A percentile compares a stretch with the other conserved stretches of the same genome.
Evolutionary conservation across 2,888 invertebrate species (phyloP).

Genomic region (Oligia strigilis): DNA sequence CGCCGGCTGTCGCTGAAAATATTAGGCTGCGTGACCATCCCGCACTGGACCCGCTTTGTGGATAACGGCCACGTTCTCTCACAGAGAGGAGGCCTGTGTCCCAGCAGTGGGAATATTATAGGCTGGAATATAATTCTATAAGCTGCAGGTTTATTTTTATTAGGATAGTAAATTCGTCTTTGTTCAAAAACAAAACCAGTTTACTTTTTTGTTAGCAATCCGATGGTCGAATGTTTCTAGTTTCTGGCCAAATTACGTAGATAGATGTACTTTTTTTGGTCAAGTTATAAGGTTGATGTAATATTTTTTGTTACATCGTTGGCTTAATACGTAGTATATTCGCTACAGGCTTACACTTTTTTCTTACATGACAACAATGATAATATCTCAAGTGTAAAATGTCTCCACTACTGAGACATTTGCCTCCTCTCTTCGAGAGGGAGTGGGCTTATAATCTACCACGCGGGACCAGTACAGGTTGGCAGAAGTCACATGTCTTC

Average conservation of each 20-base stretch:
- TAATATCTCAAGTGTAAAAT: too few relatives aligned
- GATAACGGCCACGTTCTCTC: too few relatives aligned
- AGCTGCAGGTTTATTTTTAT: neutral
- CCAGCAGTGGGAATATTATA: neutral
- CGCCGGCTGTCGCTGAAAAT: too few relatives aligned
- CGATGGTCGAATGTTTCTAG: neutral
- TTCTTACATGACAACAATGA: too few relatives aligned
- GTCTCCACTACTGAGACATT: too few relatives aligned
- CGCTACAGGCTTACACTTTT: too few relatives aligned
- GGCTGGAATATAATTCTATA: neutral
- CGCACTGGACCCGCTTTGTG: too few relatives aligned
- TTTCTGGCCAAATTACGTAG: neutral
- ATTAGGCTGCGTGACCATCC: too few relatives aligned
- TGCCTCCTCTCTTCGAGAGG: too few relatives aligned
- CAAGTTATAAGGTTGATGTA: neutral
- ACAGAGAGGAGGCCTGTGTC: neutral
- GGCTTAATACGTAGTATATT: neutral
- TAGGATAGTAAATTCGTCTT: neutral
- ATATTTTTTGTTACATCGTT: neutral
- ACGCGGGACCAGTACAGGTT: too few relatives aligned
- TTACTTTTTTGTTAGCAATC: neutral
- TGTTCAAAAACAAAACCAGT: neutral
- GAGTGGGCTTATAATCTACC: too few relatives aligned
- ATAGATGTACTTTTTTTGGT: neutral
- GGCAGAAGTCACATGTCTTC: too few relatives aligned